Base-by-base conservation (phyloP, 2,113 vertebrate genomes). In the Pangasianodon gigas region DNA sequence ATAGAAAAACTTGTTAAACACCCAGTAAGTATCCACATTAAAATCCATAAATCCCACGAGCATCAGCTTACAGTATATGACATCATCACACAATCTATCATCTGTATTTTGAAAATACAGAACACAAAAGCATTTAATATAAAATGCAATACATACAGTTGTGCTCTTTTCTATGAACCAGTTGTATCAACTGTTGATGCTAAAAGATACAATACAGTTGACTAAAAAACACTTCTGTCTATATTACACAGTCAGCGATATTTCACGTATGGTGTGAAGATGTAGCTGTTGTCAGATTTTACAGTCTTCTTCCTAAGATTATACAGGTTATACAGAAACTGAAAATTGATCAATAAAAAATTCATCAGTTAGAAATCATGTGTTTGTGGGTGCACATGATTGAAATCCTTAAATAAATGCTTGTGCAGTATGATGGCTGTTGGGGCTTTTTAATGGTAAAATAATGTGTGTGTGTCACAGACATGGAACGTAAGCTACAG, bases 401-500 rank as follows among this genome's bases (percentile, higher is more conserved):
- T 46, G 41, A 75, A 80, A 80, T 51, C 10, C 10, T 51, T 29
- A 11, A 51, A 29, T 52, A 52, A n/a, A 80, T 48, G 46, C 6
- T 79, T 13, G 37, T 24, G 74, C 41, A 46, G 41, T 65, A 4
- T 48, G 56, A 62, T 46, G 37, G 46, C 2, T 46, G 1, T 65
- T 85, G 24, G 71, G 44, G 41, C 44, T 4, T 46, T 77, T 65
- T 67, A 48, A 46, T 18, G 21, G 10, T 41, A 62, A 37, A 29
- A 46, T 69, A 52, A 32, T 32, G 32, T 37, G 82, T 56, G 19
- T 90, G 19, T 87, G 44, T 92, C 19, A 44, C 94, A 99, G 98
- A 97, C 95, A 96, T 98, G 97, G 98, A 99, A 92, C 94, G 95
- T 91, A 97, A 97, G 60, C 95, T 99, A 83, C 92, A 96, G 84